Evolutionary conservation across 1,140 invertebrate species (phyloP), one percentile per base, ranked within the genome.

Genomic region (Odontomachus brunneus): DNA sequence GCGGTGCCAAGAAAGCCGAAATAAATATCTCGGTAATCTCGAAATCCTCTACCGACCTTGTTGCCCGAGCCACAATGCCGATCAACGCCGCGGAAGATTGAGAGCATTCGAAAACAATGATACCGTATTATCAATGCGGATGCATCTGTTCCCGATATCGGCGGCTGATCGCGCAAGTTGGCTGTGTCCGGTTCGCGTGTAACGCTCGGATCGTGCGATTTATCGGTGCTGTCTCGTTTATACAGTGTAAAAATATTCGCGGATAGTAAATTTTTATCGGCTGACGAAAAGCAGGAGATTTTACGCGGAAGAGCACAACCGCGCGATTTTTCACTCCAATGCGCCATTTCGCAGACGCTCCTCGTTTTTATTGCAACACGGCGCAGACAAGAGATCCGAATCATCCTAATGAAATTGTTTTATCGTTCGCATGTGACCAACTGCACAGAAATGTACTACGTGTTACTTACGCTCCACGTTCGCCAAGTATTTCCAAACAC

Each of bases 1-100:
- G 19, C 51, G 15, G 82, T 57, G 73, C 82, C 82, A 83, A 51
- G 59, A 66, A 83, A 83, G 76, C 38, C 22, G 24, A 65, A 65
- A 49, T 57, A 65, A 76, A 83, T 49, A 53, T 84, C 67, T 44
- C 81, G 22, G 65, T 69, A 57, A 69, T 65, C 66, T 48, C 80
- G 17, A 57, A 72, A 57, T 71, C 57, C 53, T 44, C 33, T 48
- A 24, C 24, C 81, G 48, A 57, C 60, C 60, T 69, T 83, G 57
- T 51, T 74, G 33, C 17, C 19, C 48, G 22, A 7, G 48, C 67
- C 59, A 59, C 55, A 69, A 63, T 33, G 22, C 26, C 17, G 38
- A 44, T 44, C 38, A 7, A 11, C 73, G 53, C n/a, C 24, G 15
- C n/a, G 22, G n/a, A 44, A 59, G 75, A 80, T 80, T 57, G 69